phyloP scores from a whole-genome alignment of 2,888 invertebrate genomes.

The Agapetus fuscipes region DNA sequence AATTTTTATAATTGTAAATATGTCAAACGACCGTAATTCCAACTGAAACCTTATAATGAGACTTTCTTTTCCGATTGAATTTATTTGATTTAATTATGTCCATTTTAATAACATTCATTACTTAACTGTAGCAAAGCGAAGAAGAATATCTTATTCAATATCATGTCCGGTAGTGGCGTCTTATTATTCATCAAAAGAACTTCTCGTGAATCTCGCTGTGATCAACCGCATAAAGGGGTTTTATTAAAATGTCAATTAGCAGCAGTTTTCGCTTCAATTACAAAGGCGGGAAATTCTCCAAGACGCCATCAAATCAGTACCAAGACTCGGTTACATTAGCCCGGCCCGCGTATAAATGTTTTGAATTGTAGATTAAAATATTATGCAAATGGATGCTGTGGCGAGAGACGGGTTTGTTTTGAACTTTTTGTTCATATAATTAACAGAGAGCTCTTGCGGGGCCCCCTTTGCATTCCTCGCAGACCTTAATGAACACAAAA shows the following conservation, averaged over 20 bases:
- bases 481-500: constrained; percentile 9
- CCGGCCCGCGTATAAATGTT: constrained; percentile 10
- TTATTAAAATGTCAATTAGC: constrained; percentile 9
- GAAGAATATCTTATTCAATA: not conserved
- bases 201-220: too few species aligned
- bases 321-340: constrained; percentile 3
- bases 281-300: constrained; percentile 6
- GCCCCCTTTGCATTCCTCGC: constrained; percentile 7
- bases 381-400: constrained; percentile 17
- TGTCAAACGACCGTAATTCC: too few species aligned
- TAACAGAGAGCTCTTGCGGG: constrained; percentile 16
- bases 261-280: constrained; percentile 11
- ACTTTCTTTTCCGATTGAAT: too few species aligned
- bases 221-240: too few species aligned
- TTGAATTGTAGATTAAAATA: constrained; percentile 20
- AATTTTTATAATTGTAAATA: too few species aligned
- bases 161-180: too few species aligned
- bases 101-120: not conserved
- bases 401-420: constrained; percentile 12
- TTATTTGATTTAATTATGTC: not conserved
- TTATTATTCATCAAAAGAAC: too few species aligned
- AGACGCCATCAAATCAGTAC: constrained; percentile 9
- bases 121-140: not conserved
- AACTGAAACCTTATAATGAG: too few species aligned
- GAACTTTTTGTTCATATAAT: constrained; percentile 15